A percentile compares a stretch with the other conserved stretches of the same genome.
Conservation (phyloP, 1,140 invertebrate species). For the Drosophila biarmipes region DNA sequence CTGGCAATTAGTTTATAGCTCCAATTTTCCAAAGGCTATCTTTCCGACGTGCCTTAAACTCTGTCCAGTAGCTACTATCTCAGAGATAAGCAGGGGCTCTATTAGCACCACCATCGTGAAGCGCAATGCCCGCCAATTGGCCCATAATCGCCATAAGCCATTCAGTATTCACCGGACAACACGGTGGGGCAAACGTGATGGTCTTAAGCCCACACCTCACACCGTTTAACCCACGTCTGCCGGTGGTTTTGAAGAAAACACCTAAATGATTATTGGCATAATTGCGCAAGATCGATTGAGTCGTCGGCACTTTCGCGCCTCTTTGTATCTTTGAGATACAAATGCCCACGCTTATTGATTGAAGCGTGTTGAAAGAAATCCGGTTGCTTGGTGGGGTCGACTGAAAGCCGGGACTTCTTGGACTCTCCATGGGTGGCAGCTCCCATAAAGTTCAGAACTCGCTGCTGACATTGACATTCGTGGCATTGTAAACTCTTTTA, state of each 20-base stretch:
- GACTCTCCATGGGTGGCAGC: constrained; percentile 4
- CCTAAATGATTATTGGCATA: constrained; percentile 65
- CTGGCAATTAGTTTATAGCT: background rate
- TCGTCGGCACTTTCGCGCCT: constrained; percentile 66
- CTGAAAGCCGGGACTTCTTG: background rate
- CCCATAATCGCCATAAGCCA: constrained; percentile 49
- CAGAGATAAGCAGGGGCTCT: constrained; percentile 1
- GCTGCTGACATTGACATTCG: constrained; percentile 65
- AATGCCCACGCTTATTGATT: constrained; percentile 14
- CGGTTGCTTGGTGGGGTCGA: constrained; percentile 35
- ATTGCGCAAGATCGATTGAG: constrained; percentile 55
- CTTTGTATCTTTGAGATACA: constrained; percentile 28
- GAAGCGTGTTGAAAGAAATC: constrained; percentile 29
- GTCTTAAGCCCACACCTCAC: constrained; percentile 54
- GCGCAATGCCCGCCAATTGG: constrained; percentile 30
- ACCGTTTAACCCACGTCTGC: constrained; percentile 23
- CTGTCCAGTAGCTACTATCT: background rate
- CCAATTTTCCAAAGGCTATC: background rate
- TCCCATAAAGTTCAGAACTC: constrained; percentile 30
- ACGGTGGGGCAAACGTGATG: constrained; percentile 58
- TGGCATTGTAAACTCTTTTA: constrained; percentile 69
- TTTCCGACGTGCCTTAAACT: background rate
- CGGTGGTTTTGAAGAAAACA: constrained; percentile 21
- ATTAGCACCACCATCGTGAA: constrained; percentile 27
- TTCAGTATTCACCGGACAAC: constrained; percentile 55